Percentiles rank a stretch among this genome's conserved stretches.
These are phyloP conservation scores for Hippopotamus amphibius DNA, from an alignment of 2,113 vertebrate species.

Conservation along the genomic window DNA sequence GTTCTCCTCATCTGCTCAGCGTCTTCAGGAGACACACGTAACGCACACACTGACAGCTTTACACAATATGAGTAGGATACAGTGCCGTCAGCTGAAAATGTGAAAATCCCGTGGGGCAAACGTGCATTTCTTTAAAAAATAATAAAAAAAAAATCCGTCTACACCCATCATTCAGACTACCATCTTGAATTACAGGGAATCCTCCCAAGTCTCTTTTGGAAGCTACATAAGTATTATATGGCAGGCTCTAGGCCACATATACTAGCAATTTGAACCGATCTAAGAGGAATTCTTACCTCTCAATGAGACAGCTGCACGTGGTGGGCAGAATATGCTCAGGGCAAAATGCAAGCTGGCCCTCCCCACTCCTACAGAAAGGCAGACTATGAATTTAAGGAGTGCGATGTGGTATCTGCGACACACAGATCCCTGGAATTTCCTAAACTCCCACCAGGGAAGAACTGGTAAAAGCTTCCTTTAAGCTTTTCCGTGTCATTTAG, in stretches of 20 bases:
- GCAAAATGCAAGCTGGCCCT: neutral
- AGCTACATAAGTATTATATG: constrained; percentile 64
- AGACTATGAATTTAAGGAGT: neutral
- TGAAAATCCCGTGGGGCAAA: constrained; percentile 77
- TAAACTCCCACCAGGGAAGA: neutral
- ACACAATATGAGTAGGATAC: constrained; percentile 82
- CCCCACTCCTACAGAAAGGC: neutral
- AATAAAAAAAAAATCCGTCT: constrained; percentile 17
- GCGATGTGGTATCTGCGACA: neutral
- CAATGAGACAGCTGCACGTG: neutral
- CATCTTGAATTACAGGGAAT: constrained; percentile 74
- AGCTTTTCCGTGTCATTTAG: neutral
- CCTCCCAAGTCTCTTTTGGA: constrained; percentile 67
- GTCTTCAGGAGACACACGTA: constrained; percentile 78
- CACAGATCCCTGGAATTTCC: neutral
- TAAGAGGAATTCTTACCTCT: neutral
- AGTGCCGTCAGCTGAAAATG: constrained; percentile 74
- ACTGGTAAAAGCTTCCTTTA: neutral
- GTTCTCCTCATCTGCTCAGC: constrained; percentile 85
- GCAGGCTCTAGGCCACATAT: constrained; percentile 16
- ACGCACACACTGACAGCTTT: constrained; percentile 82
- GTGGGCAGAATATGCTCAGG: neutral
- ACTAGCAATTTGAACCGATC: constrained; percentile 11
- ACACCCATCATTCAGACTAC: constrained; percentile 39
- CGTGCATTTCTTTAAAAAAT: constrained; percentile 11